A percentile compares a stretch with the other conserved stretches of the same genome.
These are phyloP conservation scores for Pterostichus niger DNA, from an alignment of 2,888 invertebrate genomes.

Conservation along the genomic window DNA sequence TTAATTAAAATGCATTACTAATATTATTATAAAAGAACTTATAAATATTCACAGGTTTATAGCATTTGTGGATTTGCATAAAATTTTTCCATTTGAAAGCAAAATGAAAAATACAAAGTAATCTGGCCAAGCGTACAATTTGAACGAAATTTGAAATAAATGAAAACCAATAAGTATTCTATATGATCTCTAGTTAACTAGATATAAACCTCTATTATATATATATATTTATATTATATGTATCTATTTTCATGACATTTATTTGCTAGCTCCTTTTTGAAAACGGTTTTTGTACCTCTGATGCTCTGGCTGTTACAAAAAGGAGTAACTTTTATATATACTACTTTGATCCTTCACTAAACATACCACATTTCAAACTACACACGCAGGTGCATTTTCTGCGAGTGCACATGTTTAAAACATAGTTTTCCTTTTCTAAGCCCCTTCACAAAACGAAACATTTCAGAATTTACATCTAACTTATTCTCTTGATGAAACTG, in stretches of 20 bases:
- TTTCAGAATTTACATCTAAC: too few species aligned
- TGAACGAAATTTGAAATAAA: slow-evolving; percentile 12
- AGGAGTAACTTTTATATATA: slow-evolving; percentile 65
- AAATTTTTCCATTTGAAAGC: too few species aligned
- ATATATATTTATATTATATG: slow-evolving; percentile 41
- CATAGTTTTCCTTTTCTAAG: background rate
- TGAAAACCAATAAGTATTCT: slow-evolving; percentile 35
- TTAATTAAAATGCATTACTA: too few species aligned
- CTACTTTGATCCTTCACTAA: slow-evolving; percentile 44
- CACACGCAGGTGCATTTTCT: background rate
- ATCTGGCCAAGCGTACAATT: background rate
- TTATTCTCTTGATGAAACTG: background rate
- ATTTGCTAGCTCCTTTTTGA: slow-evolving; percentile 66
- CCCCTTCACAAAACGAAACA: background rate
- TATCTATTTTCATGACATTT: slow-evolving; percentile 33
- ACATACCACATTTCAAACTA: background rate
- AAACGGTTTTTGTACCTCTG: slow-evolving; percentile 67
- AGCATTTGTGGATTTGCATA: too few species aligned
- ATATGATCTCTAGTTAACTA: slow-evolving; percentile 39
- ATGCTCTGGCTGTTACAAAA: slow-evolving; percentile 67
- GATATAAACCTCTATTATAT: slow-evolving; percentile 35
- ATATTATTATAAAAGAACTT: too few species aligned
- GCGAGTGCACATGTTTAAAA: background rate
- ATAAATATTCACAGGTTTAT: too few species aligned
- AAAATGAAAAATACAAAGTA: background rate